Evolutionary conservation across 2,888 invertebrate species (phyloP).

Genomic region (Xestia ashworthii): DNA sequence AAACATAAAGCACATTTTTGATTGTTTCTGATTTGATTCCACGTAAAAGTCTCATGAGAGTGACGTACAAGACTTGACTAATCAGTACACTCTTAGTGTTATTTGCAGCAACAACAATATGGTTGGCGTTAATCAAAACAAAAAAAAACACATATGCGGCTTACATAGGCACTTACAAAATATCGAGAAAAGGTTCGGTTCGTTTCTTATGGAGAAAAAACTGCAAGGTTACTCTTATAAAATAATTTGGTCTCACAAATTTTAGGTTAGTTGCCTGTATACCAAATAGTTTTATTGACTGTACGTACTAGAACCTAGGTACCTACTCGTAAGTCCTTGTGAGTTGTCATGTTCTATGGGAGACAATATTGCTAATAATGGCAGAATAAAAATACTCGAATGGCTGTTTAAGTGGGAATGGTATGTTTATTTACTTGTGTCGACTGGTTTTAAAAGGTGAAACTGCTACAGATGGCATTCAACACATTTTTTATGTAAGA

Average conservation of each 20-base stretch:
- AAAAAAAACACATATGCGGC: too few relatives aligned
- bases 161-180: too few relatives aligned
- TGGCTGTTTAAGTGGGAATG: conserved; percentile 26
- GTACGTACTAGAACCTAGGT: neutral
- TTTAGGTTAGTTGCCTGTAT: neutral
- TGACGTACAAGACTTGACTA: neutral
- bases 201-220: too few relatives aligned
- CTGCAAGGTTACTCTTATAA: too few relatives aligned
- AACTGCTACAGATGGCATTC: conserved; percentile 32
- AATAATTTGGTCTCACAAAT: too few relatives aligned
- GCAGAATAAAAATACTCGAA: conserved; percentile 43
- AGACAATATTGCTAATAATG: conserved; percentile 35
- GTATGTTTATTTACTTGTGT: conserved; percentile 44
- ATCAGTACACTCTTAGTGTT: neutral
- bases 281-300: neutral
- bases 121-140: too few relatives aligned
- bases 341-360: conserved; percentile 24
- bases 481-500: neutral
- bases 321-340: conserved; percentile 30
- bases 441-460: conserved; percentile 42
- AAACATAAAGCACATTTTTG: neutral
- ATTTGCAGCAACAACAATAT: neutral
- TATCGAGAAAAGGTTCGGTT: too few relatives aligned
- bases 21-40: neutral
- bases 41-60: neutral